Evolutionary conservation across 53 echinoderm and acorn worm genomes (phyloP).

Genomic region (Holothuria leucospilota): DNA sequence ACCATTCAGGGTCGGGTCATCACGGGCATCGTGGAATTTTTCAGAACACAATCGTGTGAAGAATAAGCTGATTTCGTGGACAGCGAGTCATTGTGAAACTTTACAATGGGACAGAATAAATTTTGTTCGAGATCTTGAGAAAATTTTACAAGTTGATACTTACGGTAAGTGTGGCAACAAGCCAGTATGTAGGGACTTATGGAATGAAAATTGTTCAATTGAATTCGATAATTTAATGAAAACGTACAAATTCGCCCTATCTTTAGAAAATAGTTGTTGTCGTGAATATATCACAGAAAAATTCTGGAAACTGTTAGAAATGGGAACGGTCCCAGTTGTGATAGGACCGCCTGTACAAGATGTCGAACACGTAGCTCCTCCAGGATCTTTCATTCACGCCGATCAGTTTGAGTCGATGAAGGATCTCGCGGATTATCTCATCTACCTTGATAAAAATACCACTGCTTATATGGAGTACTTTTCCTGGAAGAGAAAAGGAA

Average conservation of each 20-base stretch:
- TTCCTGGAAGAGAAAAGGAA: slow-evolving; percentile 29
- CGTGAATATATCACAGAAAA: background rate
- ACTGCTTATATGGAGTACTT: slow-evolving; percentile 24
- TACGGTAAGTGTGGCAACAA: slow-evolving; percentile 26
- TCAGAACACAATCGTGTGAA: background rate
- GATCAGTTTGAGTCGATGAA: slow-evolving; percentile 5
- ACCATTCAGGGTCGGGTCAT: background rate
- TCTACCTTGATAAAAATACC: slow-evolving; percentile 7
- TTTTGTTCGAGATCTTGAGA: slow-evolving; percentile 4
- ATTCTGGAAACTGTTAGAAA: slow-evolving; percentile 12
- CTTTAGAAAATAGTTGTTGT: slow-evolving; percentile 15
- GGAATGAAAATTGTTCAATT: slow-evolving; percentile 10
- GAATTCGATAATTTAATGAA: slow-evolving; percentile 24
- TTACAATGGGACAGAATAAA: slow-evolving; percentile 28
- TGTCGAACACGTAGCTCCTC: slow-evolving; percentile 2
- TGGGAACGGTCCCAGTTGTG: slow-evolving; percentile 12
- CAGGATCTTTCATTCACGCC: slow-evolving; percentile 24
- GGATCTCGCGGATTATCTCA: slow-evolving; percentile 16
- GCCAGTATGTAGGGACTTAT: background rate
- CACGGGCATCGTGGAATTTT: background rate
- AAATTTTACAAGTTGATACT: background rate
- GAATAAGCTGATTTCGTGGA: slow-evolving; percentile 13
- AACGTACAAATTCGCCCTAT: background rate
- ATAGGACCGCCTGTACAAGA: slow-evolving; percentile 24
- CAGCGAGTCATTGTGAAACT: slow-evolving; percentile 35